Evolutionary conservation across 2,888 invertebrate genomes (phyloP), one percentile per base, ranked within the genome.

Genomic region (Bugula neritina): DNA sequence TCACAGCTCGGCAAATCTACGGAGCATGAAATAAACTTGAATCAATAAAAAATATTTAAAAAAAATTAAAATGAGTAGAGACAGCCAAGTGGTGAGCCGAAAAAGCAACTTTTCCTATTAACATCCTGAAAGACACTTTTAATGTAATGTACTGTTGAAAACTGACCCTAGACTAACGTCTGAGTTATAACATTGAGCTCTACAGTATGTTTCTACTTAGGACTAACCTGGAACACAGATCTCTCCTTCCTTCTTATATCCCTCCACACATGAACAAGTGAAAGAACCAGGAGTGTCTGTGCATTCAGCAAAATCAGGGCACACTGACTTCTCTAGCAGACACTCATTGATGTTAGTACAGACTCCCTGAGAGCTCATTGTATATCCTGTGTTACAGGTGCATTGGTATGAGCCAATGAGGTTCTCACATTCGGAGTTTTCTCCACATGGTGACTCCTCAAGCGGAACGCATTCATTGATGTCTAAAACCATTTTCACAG

Each of bases 231-330:
- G 43, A 17, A 21, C 17, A 63, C 72, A 72, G 0, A 31, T 25
- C 35, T 58, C 73, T 34, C 74, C 74, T 23, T 74, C 71, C 1
- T 72, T 74, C 23, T 69, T 35, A 54, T 71, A 74, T 29, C 74
- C 74, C 0, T n/a, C n/a, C 34, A 54, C 23, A 43, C 74, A 74
- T 2, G 35, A 23, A 34, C 74, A 74, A 1, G n/a, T 71, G 71
- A 73, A 74, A 69, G 71, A 71, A 10, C 73, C 73, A 17, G n/a
- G 25, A 13, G 74, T 74, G 72, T 74, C 73, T 23, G 29, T 74
- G 54, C 74, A 74, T 23, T 29, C 54, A n/a, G 72, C 72, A 31
- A 71, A 69, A n/a, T 35, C 31, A 35, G 63, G 55, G 29, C 74
- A 74, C 13, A 43, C 43, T 43, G 43, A 43, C 43, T 43, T 43